phyloP scores from a whole-genome alignment of 2,113 vertebrate genomes.

The Acrocephalus arundinaceus region DNA sequence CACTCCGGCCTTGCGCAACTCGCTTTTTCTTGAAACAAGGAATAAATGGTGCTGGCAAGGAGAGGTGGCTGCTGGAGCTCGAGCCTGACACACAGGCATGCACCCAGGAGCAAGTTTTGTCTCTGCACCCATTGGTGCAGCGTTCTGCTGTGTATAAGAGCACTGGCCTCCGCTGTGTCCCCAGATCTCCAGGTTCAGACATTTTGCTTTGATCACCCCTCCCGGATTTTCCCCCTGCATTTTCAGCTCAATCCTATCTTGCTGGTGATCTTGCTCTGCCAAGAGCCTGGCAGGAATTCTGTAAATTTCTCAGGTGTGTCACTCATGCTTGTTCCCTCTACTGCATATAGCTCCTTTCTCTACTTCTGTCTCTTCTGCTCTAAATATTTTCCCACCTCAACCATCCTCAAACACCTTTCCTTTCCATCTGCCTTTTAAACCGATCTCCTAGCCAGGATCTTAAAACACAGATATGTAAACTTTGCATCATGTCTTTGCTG shows the following conservation, averaged over 20 bases:
- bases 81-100: accelerated
- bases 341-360: not conserved
- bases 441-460: not conserved
- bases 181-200: not conserved
- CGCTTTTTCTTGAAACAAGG: not conserved
- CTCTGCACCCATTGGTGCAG: not conserved
- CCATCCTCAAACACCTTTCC: not conserved
- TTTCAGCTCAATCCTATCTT: not conserved
- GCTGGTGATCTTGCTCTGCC: not conserved
- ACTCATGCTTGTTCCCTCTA: not conserved
- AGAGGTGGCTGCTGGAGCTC: not conserved
- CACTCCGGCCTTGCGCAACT: not conserved
- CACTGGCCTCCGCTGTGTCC: not conserved
- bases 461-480: not conserved
- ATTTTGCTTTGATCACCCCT: not conserved
- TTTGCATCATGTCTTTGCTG: not conserved
- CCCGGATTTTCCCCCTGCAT: not conserved
- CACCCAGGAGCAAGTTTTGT: accelerated
- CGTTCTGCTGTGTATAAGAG: not conserved
- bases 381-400: not conserved
- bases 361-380: not conserved
- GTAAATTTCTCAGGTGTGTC: not conserved
- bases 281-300: not conserved
- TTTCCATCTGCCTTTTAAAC: not conserved
- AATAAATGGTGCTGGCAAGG: not conserved